Percentiles rank a stretch among this genome's conserved stretches.
These are phyloP conservation scores for Philaenus spumarius DNA, from an alignment of 1,140 invertebrate species.

Conservation along the genomic window DNA sequence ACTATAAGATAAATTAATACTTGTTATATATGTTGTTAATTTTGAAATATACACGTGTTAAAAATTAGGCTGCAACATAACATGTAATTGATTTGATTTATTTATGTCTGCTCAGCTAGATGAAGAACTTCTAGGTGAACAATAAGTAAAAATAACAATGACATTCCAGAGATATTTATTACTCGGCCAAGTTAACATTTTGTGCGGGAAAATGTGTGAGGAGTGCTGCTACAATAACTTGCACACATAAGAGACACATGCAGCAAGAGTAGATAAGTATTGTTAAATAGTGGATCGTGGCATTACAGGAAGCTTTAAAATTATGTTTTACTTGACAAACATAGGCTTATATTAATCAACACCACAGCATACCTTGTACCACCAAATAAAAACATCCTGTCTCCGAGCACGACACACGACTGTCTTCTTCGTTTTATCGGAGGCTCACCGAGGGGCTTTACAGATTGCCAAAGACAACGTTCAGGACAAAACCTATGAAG, in stretches of 20 bases:
- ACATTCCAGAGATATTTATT: too few relatives aligned
- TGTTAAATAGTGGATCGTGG: neutral
- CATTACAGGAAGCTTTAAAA: conserved; percentile 34
- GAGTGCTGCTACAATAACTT: neutral
- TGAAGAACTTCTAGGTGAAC: too few relatives aligned
- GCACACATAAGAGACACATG: neutral
- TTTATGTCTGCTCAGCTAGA: too few relatives aligned
- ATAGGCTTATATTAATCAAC: conserved; percentile 5
- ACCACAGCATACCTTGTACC: conserved; percentile 60
- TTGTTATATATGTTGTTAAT: too few relatives aligned
- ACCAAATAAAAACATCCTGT: conserved; percentile 74
- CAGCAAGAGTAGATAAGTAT: conserved; percentile 25
- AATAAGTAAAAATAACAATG: too few relatives aligned
- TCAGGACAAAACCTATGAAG: conserved; percentile 61
- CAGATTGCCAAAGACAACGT: conserved; percentile 50
- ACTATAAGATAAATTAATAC: too few relatives aligned
- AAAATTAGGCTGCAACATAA: too few relatives aligned
- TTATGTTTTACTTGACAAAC: conserved; percentile 17
- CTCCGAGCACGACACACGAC: conserved; percentile 63
- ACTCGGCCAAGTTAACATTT: too few relatives aligned
- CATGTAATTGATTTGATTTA: too few relatives aligned
- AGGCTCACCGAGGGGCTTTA: conserved; percentile 50
- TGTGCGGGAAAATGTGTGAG: too few relatives aligned
- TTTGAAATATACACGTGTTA: too few relatives aligned
- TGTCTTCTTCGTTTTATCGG: conserved; percentile 69